phyloP scores from a whole-genome alignment of 1,140 invertebrate species.

The Leptinotarsa texana region DNA sequence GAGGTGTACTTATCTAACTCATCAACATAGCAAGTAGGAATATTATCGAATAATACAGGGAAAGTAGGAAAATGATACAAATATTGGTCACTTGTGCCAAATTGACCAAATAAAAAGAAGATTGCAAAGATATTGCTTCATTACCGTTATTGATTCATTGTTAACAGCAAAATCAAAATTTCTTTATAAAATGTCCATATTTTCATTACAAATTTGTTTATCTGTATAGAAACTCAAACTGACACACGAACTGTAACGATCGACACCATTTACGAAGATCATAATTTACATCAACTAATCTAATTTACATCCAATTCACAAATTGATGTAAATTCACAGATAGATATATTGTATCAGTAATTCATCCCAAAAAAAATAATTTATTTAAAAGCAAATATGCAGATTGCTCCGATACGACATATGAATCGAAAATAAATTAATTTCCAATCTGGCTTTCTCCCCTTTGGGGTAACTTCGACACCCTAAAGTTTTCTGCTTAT shows the following conservation, averaged over 20 bases:
- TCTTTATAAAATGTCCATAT: not conserved
- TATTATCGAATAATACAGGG: too few species aligned
- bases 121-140: too few species aligned
- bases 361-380: not conserved
- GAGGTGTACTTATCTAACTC: too few species aligned
- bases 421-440: not conserved
- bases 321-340: too few species aligned
- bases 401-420: not conserved
- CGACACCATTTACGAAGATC: not conserved
- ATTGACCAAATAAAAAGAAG: too few species aligned
- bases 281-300: not conserved
- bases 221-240: not conserved
- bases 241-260: not conserved
- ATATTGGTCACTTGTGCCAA: too few species aligned
- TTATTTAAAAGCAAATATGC: constrained; percentile 6
- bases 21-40: too few species aligned
- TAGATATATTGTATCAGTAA: not conserved
- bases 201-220: not conserved
- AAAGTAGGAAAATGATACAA: too few species aligned
- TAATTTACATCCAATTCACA: not conserved
- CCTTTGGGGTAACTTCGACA: not conserved
- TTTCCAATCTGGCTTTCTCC: not conserved
- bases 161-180: too few species aligned
- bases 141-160: too few species aligned
- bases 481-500: not conserved